A percentile compares a stretch with the other conserved stretches of the same genome.
Conservation (phyloP, 1,140 invertebrate genomes). For the Diuraphis noxia region DNA sequence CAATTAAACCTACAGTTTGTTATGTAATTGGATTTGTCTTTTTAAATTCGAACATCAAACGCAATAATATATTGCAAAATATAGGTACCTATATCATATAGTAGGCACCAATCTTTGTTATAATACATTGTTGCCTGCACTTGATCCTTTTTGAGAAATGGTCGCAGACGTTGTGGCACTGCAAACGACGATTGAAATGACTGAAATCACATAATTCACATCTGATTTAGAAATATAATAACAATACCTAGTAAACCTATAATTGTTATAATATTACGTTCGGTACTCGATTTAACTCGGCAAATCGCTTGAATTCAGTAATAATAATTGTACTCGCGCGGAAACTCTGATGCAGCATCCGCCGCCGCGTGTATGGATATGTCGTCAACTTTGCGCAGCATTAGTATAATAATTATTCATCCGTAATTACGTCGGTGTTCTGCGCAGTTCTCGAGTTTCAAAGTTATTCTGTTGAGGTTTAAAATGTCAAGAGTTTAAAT, state of each 20-base stretch:
- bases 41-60: neutral
- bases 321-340: neutral
- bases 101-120: too few relatives aligned
- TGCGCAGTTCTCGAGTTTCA: neutral
- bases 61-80: neutral
- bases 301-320: neutral
- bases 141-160: neutral
- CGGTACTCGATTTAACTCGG: neutral
- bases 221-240: neutral
- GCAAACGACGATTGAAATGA: neutral
- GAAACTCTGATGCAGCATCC: neutral
- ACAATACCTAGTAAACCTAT: too few relatives aligned
- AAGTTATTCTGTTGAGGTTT: neutral
- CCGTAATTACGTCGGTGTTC: neutral
- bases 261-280: neutral
- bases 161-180: neutral
- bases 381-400: neutral
- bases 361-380: neutral
- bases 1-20: neutral
- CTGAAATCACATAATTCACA: neutral
- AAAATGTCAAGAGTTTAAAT: constrained; percentile 6
- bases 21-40: neutral
- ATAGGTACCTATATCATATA: too few relatives aligned
- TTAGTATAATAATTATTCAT: constrained; percentile 6
- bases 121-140: neutral